Conservation (phyloP, 2,888 invertebrate species). For the Aphelenchoides bicaudatus region DNA sequence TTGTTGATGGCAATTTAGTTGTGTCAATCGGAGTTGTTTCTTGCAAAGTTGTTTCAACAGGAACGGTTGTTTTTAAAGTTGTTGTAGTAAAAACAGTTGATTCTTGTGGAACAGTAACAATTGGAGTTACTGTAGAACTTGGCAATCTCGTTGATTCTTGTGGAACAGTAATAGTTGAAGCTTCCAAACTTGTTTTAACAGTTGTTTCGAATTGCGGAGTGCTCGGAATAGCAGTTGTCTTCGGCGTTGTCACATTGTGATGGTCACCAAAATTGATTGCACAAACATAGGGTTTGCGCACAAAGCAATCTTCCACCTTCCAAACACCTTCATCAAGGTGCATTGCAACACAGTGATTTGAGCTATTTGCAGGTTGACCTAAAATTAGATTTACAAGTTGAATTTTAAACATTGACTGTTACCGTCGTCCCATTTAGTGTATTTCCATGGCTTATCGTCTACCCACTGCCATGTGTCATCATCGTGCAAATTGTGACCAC, state of each 20-base stretch:
- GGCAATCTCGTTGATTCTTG: background rate
- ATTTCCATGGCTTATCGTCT: background rate
- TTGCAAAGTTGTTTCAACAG: background rate
- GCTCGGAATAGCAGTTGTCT: background rate
- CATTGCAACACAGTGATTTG: constrained; percentile 5
- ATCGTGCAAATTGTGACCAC: constrained; percentile 9
- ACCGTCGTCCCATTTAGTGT: background rate
- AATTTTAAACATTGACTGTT: too few species aligned
- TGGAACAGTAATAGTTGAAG: background rate
- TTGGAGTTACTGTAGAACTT: background rate
- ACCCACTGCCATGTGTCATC: background rate
- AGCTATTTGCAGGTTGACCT: background rate
- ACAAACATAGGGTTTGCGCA: constrained; percentile 8
- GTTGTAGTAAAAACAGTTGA: background rate
- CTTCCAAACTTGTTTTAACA: background rate
- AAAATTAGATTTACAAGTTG: constrained; percentile 1
- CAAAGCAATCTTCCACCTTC: background rate
- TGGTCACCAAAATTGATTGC: background rate
- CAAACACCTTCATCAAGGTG: constrained; percentile 1
- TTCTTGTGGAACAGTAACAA: background rate
- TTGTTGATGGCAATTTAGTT: background rate
- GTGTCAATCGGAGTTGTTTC: background rate
- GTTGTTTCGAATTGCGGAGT: background rate
- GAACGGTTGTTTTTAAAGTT: background rate
- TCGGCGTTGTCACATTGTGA: background rate